These are phyloP conservation scores for Xylophagus ater DNA, from an alignment of 2,888 invertebrate genomes.

Conservation along the genomic window DNA sequence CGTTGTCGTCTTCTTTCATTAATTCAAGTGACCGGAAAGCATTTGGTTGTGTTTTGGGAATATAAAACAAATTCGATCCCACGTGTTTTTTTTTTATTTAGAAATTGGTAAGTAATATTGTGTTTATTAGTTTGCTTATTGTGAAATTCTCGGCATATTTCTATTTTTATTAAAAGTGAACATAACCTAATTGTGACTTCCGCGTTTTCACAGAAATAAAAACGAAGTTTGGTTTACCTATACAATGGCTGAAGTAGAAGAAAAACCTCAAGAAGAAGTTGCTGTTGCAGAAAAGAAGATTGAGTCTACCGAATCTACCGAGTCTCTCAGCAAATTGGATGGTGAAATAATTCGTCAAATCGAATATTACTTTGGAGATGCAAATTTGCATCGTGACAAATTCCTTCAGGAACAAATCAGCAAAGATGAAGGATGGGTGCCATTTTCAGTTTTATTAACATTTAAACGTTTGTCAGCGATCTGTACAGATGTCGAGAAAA, in stretches of 20 bases:
- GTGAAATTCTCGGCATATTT: too few species aligned
- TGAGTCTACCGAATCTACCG: conserved; percentile 24
- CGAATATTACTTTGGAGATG: conserved; percentile 63
- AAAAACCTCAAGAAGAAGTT: conserved; percentile 19
- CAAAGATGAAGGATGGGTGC: conserved; percentile 85
- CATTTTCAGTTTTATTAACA: conserved; percentile 67
- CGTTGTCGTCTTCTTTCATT: too few species aligned
- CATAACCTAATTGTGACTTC: too few species aligned
- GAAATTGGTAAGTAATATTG: too few species aligned
- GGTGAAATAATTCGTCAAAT: conserved; percentile 56
- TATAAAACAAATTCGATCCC: too few species aligned
- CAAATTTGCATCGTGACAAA: conserved; percentile 84
- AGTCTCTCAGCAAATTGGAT: conserved; percentile 39
- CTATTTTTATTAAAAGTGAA: too few species aligned
- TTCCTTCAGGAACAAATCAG: conserved; percentile 80
- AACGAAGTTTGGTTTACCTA: background rate
- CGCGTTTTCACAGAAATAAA: too few species aligned
- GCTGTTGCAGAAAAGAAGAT: conserved; percentile 21
- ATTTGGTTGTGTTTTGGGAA: too few species aligned
- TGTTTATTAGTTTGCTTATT: too few species aligned
- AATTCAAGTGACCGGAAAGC: too few species aligned
- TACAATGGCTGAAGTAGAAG: conserved; percentile 30
- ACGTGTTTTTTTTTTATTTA: too few species aligned
- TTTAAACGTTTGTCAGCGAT: conserved; percentile 78
- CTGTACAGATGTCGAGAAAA: conserved; percentile 54